A percentile compares a stretch with the other conserved stretches of the same genome.
Conservation (phyloP, 2,113 vertebrate species). For the Planiliza haematocheilus region DNA sequence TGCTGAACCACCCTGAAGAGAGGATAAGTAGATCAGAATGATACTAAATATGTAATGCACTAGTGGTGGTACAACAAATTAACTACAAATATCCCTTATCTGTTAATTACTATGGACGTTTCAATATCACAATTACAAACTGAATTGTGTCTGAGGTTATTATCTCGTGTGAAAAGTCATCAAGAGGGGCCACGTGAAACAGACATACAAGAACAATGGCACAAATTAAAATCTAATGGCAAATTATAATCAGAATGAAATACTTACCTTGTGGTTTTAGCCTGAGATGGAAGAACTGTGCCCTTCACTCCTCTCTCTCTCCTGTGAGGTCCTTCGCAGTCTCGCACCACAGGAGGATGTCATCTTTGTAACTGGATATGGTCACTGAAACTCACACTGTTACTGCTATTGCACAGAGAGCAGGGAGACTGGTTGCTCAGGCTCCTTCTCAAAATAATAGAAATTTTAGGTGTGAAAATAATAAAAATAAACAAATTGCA, state of each 20-base stretch:
- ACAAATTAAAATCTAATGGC: too few species aligned
- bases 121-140: background rate
- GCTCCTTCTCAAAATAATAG: background rate
- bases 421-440: background rate
- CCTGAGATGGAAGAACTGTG: constrained; percentile 28
- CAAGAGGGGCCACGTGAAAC: background rate
- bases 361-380: constrained; percentile 71
- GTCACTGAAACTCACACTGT: constrained; percentile 69
- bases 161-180: background rate
- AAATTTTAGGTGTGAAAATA: background rate
- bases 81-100: background rate
- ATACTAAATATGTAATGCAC: too few species aligned
- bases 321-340: constrained; percentile 35
- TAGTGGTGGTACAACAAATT: too few species aligned
- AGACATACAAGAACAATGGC: background rate
- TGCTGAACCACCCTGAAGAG: constrained; percentile 34
- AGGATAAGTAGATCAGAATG: background rate
- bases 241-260: background rate
- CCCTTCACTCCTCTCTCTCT: constrained; percentile 30
- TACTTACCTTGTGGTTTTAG: constrained; percentile 39
- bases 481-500: background rate
- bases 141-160: background rate
- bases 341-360: constrained; percentile 32
- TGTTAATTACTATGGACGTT: background rate
- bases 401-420: constrained; percentile 25